A percentile compares a stretch with the other conserved stretches of the same genome.
phyloP scores from a whole-genome alignment of 2,113 vertebrate species.

The Zosterops japonicus region DNA sequence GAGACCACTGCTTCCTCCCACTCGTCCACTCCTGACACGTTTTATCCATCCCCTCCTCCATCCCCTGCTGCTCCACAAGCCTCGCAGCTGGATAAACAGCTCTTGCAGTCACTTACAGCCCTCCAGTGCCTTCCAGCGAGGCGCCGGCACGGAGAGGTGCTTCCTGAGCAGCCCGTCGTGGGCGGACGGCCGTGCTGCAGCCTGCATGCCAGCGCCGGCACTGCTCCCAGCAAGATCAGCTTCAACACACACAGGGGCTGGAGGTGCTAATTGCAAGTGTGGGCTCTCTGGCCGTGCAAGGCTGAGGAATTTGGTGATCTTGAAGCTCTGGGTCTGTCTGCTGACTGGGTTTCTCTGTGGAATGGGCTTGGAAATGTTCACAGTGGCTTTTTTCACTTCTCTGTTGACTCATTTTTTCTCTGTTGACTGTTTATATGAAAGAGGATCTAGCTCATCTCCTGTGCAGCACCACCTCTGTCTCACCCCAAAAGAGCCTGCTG shows the following conservation, averaged over 20 bases:
- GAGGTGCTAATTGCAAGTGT: not conserved
- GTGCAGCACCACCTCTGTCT: not conserved
- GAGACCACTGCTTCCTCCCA: constrained; percentile 38
- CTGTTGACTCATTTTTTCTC: not conserved
- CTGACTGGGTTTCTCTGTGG: not conserved
- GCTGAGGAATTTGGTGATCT: not conserved
- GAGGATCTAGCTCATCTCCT: not conserved
- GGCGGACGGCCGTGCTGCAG: not conserved
- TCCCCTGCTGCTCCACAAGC: not conserved
- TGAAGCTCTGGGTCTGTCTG: not conserved
- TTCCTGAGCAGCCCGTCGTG: not conserved
- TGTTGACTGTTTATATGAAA: not conserved
- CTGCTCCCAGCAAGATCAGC: not conserved
- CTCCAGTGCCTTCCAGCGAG: not conserved
- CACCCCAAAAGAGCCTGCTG: not conserved
- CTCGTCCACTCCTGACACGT: not conserved
- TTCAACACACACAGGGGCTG: not conserved
- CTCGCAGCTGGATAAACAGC: constrained; percentile 56
- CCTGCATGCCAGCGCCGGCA: not conserved
- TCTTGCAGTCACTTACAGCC: not conserved
- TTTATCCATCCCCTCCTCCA: not conserved
- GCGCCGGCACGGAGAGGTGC: not conserved
- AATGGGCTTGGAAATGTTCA: not conserved
- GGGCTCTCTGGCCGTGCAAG: not conserved
- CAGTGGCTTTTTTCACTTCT: not conserved